Percentiles rank a stretch among this genome's conserved stretches.
These are phyloP conservation scores for Bothrops alternatus DNA, from an alignment of 2,797 vertebrate genomes.

Conservation along the genomic window DNA sequence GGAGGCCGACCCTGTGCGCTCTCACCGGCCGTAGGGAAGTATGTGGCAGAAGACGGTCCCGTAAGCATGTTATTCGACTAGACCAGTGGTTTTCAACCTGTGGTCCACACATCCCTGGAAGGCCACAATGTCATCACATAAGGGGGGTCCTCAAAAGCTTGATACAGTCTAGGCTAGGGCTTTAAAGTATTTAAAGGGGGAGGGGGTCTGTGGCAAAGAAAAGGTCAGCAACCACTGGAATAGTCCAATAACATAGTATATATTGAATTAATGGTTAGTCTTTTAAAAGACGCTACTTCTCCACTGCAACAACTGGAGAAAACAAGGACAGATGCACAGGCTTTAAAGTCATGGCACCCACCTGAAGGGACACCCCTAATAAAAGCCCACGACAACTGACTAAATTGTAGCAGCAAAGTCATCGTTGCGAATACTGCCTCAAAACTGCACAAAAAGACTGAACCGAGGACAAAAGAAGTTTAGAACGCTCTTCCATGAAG, in stretches of 20 bases:
- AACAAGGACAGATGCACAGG: neutral
- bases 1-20: too few relatives aligned
- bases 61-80: too few relatives aligned
- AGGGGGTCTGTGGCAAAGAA: neutral
- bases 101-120: neutral
- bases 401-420: neutral
- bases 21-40: too few relatives aligned
- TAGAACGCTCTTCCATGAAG: too few relatives aligned
- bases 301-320: neutral
- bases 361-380: neutral
- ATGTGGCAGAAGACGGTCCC: too few relatives aligned
- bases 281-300: too few relatives aligned
- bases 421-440: neutral
- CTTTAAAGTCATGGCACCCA: neutral
- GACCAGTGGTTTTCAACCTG: neutral
- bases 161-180: neutral
- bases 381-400: neutral
- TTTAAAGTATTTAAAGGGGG: neutral
- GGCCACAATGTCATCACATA: neutral
- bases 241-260: neutral
- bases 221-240: neutral
- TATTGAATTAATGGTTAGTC: too few relatives aligned
- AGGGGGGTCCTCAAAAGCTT: neutral
- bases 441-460: neutral
- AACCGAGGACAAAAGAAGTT: accelerated